Evolutionary conservation across 2,888 invertebrate species (phyloP), one percentile per base, ranked within the genome.

Genomic region (Ptilodon capucinus): DNA sequence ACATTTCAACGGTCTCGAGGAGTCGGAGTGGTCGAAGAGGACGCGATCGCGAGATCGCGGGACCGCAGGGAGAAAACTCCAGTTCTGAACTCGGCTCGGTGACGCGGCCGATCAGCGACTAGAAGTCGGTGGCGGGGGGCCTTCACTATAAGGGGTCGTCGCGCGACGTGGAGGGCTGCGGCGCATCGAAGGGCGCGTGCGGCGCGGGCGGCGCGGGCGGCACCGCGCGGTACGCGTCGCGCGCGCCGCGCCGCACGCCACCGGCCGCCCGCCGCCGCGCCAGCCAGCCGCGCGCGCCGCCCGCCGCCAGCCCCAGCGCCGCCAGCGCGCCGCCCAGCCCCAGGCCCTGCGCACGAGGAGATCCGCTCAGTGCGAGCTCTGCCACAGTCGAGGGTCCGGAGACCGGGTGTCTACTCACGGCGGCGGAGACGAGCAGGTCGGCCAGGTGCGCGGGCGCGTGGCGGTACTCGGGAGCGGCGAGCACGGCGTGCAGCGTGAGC

Each of bases 61-160:
- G 28, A 11, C 23, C n/a, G 11, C 9, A 1, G 8, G 3, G 2
- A 32, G 13, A 2, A 32, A 5, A 32, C 32, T 14, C 13, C 23
- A 48, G n/a, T 2, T 48, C 51, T 11, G 44, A 42, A 32, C 40
- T n/a, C n/a, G n/a, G n/a, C n/a, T n/a, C n/a, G 28, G 40, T 28
- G 48, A 46, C 21, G 32, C 38, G 36, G 21, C 19, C 17, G 38
- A 44, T 40, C 53, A 42, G 57, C 59, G 59, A 51, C 54, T 55
- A 67, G 66, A 70, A 74, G 69, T 76, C 73, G 59, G 75, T 70
- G 68, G 68, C 60, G 56, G 46, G 23, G 46, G 68, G 68, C 71
- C 63, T 74, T 75, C 85, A 85, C 88, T 88, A 88, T 88, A 87
- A 88, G 59, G 79, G 76, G 62, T 70, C 65, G 71, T 77, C 79